phyloP scores from a whole-genome alignment of 2,888 invertebrate species.

The Metellina segmentata region DNA sequence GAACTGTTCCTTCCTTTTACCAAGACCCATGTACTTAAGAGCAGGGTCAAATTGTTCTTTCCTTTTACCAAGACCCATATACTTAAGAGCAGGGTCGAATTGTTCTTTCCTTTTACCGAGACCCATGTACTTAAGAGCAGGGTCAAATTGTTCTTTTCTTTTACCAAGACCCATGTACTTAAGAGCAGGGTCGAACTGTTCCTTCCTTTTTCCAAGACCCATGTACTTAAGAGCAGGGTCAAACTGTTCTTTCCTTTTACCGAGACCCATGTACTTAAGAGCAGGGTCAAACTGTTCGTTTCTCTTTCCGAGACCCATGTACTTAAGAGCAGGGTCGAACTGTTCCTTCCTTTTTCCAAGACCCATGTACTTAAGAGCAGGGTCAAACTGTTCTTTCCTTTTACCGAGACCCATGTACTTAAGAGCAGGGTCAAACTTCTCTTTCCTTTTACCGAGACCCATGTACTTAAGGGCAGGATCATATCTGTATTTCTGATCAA shows the following conservation, averaged over 20 bases:
- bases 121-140: constrained; percentile 46
- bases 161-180: constrained; percentile 60
- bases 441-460: constrained; percentile 64
- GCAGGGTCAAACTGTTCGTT: constrained; percentile 35
- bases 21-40: constrained; percentile 28
- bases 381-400: constrained; percentile 5
- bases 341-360: neutral
- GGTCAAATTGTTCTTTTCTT: constrained; percentile 22
- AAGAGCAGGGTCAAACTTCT: constrained; percentile 19
- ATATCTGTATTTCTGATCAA: constrained; percentile 48
- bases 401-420: constrained; percentile 43
- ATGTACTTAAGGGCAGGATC: constrained; percentile 65
- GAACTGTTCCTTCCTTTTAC: constrained; percentile 8
- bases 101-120: constrained; percentile 16
- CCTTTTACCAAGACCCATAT: constrained; percentile 39
- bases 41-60: neutral
- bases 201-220: constrained; percentile 33
- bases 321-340: constrained; percentile 44
- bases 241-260: constrained; percentile 12
- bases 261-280: constrained; percentile 52
- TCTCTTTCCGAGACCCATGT: constrained; percentile 44
- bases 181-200: constrained; percentile 60
- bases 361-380: constrained; percentile 16
- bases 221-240: constrained; percentile 44
- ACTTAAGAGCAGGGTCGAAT: constrained; percentile 41